Percentiles rank a stretch among this genome's conserved stretches.
Evolutionary conservation across 92 coral and sea anemone genomes (phyloP).

Genomic region (Epizoanthus ramosus): DNA sequence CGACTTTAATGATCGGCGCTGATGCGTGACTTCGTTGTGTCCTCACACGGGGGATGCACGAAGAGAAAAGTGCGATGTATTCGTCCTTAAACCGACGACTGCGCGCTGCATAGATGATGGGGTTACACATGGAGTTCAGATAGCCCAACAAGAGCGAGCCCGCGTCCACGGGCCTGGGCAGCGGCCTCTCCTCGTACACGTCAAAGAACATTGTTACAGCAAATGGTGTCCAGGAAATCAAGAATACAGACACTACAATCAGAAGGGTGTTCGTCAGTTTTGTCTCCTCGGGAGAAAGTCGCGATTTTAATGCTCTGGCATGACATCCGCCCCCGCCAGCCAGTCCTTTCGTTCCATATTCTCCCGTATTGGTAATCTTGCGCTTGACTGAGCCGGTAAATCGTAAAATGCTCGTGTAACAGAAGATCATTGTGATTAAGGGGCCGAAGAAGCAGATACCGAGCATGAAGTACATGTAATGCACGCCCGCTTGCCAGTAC

Average conservation of each 20-base stretch:
- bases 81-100: slow-evolving; percentile 54
- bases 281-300: slow-evolving; percentile 66
- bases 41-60: slow-evolving; percentile 37
- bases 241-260: slow-evolving; percentile 80
- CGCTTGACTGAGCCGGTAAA: slow-evolving; percentile 62
- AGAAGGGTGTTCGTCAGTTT: slow-evolving; percentile 78
- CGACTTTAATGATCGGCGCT: no score
- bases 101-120: slow-evolving; percentile 69
- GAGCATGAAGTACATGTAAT: slow-evolving; percentile 87
- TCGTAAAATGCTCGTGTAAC: slow-evolving; percentile 69
- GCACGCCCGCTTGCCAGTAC: slow-evolving; percentile 67
- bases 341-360: not conserved
- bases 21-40: not conserved
- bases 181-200: slow-evolving; percentile 54
- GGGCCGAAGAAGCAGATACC: slow-evolving; percentile 82
- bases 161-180: slow-evolving; percentile 68
- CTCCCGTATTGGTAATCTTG: not conserved
- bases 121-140: slow-evolving; percentile 86
- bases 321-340: not conserved
- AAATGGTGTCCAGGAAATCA: slow-evolving; percentile 87
- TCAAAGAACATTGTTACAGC: slow-evolving; percentile 86
- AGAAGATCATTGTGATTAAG: slow-evolving; percentile 59
- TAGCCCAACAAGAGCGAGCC: slow-evolving; percentile 81
- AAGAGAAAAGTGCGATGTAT: slow-evolving; percentile 34
- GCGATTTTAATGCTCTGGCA: slow-evolving; percentile 8